These are phyloP conservation scores for Cryptophagus acutangulus DNA, from an alignment of 2,888 invertebrate genomes.

Conservation along the genomic window DNA sequence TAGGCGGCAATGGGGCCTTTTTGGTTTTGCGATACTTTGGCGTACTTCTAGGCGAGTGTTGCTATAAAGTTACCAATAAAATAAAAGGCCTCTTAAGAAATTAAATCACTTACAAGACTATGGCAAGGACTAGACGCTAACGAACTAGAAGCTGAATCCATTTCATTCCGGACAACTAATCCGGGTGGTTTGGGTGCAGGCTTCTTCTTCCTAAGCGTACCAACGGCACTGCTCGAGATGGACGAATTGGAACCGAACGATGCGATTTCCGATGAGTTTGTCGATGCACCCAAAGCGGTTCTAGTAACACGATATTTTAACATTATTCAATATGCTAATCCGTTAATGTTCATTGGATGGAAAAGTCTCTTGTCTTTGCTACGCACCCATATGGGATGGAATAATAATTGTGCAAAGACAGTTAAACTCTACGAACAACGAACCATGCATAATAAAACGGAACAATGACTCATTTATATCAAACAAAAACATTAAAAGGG, in stretches of 20 bases:
- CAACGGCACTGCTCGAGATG: conserved; percentile 25
- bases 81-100: neutral
- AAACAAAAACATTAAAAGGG: no score
- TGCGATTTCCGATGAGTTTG: conserved; percentile 10
- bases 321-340: conserved; percentile 33
- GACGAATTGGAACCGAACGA: conserved; percentile 46
- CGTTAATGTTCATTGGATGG: conserved; percentile 7
- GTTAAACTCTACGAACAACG: conserved; percentile 18
- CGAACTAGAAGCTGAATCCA: conserved; percentile 35
- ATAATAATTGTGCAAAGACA: conserved; percentile 16
- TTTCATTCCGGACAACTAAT: conserved; percentile 16
- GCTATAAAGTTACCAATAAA: conserved; percentile 25
- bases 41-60: conserved; percentile 46
- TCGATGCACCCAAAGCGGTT: conserved; percentile 16
- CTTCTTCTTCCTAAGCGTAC: conserved; percentile 57
- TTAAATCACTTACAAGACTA: conserved; percentile 45
- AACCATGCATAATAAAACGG: conserved; percentile 29
- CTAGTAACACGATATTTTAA: conserved; percentile 43
- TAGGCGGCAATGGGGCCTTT: conserved; percentile 62
- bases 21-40: conserved; percentile 58
- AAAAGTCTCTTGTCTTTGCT: conserved; percentile 6
- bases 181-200: conserved; percentile 65
- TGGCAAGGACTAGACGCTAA: conserved; percentile 41
- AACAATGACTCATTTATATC: conserved; percentile 28
- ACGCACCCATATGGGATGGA: conserved; percentile 11